Evolutionary conservation across 2,113 vertebrate species (phyloP), one percentile per base, ranked within the genome.

Genomic region (Donacobius atricapilla): DNA sequence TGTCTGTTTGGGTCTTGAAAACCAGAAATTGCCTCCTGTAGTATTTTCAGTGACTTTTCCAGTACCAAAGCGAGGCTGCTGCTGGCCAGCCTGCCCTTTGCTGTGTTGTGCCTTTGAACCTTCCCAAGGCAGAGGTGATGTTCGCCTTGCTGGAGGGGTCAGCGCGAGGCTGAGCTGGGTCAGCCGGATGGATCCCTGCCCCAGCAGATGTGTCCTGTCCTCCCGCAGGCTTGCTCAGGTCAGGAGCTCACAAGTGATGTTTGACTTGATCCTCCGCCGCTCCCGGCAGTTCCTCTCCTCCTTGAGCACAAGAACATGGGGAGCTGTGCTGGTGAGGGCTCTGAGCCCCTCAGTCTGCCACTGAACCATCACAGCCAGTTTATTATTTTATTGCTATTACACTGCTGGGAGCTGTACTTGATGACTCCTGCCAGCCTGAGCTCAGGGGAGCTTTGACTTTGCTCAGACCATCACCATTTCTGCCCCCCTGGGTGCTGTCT

Each of bases 101-200:
- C 73, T 10, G 2, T 16, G 0, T 15, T 22, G 25, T 73, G 47
- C 42, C 53, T 51, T 33, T 14, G 2, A 22, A 11, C 5, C 6
- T 42, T 63, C 4, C 5, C 25, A 40, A 47, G 72, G n/a, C 64
- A 51, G 18, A 13, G 53, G 28, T 17, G 42, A 0, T 16, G 2
- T 15, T 44, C 70, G 30, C 14, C 58, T 11, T 23, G 24, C 6
- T 22, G 39, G 66, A 27, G 63, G 25, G 37, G 64, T 37, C 25
- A 4, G 53, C 65, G 58, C 0, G n/a, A 40, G 63, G 20, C 58
- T 85, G 33, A 4, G 13, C 60, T 51, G 5, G 4, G 0, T 15
- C 56, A 86, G 71, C 27, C 16, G 7, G 6, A 1, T 51, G n/a
- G n/a, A n/a, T n/a, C 60, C 65, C 28, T 84, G 31, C 30, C 10